Evolutionary conservation across 2,113 vertebrate genomes (phyloP), one percentile per base, ranked within the genome.

Genomic region (Microcebus ravelobensis): DNA sequence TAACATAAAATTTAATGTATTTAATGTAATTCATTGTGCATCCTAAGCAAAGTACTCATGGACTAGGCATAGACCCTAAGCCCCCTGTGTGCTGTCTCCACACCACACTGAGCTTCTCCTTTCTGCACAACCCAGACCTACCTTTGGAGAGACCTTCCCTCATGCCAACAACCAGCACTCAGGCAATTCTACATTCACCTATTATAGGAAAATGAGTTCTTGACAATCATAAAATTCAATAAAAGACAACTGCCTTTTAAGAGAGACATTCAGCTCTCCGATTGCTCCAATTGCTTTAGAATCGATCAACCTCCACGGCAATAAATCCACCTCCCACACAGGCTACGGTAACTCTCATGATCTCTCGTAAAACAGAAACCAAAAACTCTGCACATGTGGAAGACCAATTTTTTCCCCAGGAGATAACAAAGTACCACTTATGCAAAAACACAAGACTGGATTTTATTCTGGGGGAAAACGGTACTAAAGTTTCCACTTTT

Each of bases 251-350:
- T 81, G 11, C 63, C n/a, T 89, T 95, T 96, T 90, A 82, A 83
- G 74, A 94, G 67, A 96, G 39, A 73, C 2, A 23, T 70, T 96
- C 52, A 55, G 20, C 45, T 95, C 52, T 87, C 21, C 90, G 77
- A 48, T 73, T 90, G 74, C 50, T 95, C 21, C 90, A 71, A 48
- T 73, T 90, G 74, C 50, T 95, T 95, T 90, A 80, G 65, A 70
- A 96, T 61, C 13, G 84, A 96, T 67, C 13, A 1, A 9, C 5
- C 61, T 27, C 61, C 1, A 2, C 3, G 13, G 21, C 12, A 4
- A 79, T 74, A 14, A 89, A 34, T 27, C 89, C 92, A 59, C 34
- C 50, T 84, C 57, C 63, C 17, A 31, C n/a, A 52, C 6, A 77
- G 59, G 36, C n/a, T 74, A 3, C 12, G 2, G 14, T n/a, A 68